phyloP scores from a whole-genome alignment of 2,113 vertebrate species.

The Mustelus asterias region DNA sequence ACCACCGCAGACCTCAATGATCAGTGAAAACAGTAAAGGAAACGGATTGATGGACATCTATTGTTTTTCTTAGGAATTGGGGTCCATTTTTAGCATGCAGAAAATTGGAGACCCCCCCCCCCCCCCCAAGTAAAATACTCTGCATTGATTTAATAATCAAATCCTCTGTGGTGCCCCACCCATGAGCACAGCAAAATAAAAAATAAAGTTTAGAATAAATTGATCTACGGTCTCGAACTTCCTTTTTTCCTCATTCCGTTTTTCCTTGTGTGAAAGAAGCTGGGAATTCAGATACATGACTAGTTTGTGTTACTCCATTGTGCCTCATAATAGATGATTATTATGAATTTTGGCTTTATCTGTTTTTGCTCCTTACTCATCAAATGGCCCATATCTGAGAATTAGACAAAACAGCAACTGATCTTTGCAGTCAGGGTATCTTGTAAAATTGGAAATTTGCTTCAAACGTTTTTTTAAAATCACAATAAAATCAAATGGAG shows the following conservation, averaged over 20 bases:
- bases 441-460: neutral
- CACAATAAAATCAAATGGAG: neutral
- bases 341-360: neutral
- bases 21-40: neutral
- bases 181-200: neutral
- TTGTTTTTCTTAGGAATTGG: neutral
- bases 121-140: neutral
- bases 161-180: neutral
- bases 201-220: neutral
- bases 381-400: neutral
- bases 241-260: neutral
- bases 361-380: neutral
- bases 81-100: neutral
- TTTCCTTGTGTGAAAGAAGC: neutral
- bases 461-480: neutral
- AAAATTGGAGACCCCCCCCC: neutral
- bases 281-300: neutral
- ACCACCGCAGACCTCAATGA: neutral
- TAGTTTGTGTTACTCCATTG: neutral
- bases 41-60: neutral
- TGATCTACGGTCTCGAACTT: neutral
- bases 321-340: neutral
- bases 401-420: neutral
- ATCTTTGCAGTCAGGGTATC: neutral
- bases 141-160: neutral